Evolutionary conservation across 1,140 invertebrate species (phyloP), one percentile per base, ranked within the genome.

Genomic region (Pseudachorutes palmiensis): DNA sequence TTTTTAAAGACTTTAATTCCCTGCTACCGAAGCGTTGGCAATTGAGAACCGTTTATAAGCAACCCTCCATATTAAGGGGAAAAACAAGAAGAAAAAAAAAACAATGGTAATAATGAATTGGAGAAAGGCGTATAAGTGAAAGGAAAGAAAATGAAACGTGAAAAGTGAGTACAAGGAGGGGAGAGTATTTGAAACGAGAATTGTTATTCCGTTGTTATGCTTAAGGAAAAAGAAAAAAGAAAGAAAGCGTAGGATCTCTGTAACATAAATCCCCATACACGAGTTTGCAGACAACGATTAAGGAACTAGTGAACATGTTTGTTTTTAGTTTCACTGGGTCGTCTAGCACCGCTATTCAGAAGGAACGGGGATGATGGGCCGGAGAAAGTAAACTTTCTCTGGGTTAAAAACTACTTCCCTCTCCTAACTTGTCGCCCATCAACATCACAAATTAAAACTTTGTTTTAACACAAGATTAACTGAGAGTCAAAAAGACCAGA

Each of bases 241-340:
- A 14, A 14, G 3, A 55, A 41, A 41, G 36, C 19, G 36, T 41
- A 9, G 36, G 19, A 19, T 5, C 36, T 19, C 36, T 26, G 3
- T n/a, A n/a, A 9, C 51, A 55, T 60, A 60, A 60, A 60, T 60
- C 58, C 58, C 51, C 3, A 24, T 24, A 41, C 24, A 22, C 36
- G 5, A 60, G 58, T 28, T 12, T 12, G 9, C 9, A 14, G 51
- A 55, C 24, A 30, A 22, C 58, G 58, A 60, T 60, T 60, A 60
- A 60, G 30, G 58, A 29, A 64, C n/a, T n/a, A n/a, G 41, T 55
- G 59, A 64, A 58, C 62, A 58, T 59, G 57, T 48, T 55, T 55
- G n/a, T n/a, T 55, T 19, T 9, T 9, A 55, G 14, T 55, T 55
- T 55, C 51, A 55, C 12, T 26, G 5, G 51, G 14, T 55, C 51